These are phyloP conservation scores for Trachelus iudaicus DNA, from an alignment of 2,888 invertebrate genomes.

Conservation along the genomic window DNA sequence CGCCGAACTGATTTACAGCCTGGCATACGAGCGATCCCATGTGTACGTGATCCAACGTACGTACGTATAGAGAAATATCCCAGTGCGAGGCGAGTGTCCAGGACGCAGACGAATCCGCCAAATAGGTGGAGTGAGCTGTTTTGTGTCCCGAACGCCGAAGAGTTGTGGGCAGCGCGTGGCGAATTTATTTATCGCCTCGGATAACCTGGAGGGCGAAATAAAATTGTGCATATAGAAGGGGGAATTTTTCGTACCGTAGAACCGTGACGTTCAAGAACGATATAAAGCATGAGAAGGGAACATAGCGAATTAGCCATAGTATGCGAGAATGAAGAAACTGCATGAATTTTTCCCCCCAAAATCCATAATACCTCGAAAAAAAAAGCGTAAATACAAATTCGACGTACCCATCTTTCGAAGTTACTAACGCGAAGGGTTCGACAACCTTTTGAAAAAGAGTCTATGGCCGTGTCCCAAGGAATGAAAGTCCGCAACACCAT, in stretches of 20 bases:
- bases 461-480: too few relatives aligned
- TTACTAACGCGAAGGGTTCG: too few relatives aligned
- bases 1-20: constrained; percentile 61
- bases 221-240: constrained; percentile 10
- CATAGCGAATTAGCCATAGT: too few relatives aligned
- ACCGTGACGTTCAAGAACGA: too few relatives aligned
- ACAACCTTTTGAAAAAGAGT: too few relatives aligned
- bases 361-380: too few relatives aligned
- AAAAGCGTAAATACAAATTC: too few relatives aligned
- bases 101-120: constrained; percentile 30
- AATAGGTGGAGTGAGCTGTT: constrained; percentile 29
- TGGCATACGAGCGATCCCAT: not conserved
- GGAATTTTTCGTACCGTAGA: constrained; percentile 8
- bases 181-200: constrained; percentile 56
- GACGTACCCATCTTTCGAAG: too few relatives aligned
- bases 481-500: too few relatives aligned
- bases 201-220: constrained; percentile 5
- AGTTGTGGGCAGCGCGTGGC: constrained; percentile 54
- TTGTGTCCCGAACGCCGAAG: constrained; percentile 35
- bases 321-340: too few relatives aligned
- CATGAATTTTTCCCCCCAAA: too few relatives aligned
- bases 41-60: not conserved
- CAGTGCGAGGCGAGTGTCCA: not conserved
- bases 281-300: too few relatives aligned
- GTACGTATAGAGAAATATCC: not conserved